Conservation (phyloP, 2,888 invertebrate genomes). For the Zaprionus bogoriensis region DNA sequence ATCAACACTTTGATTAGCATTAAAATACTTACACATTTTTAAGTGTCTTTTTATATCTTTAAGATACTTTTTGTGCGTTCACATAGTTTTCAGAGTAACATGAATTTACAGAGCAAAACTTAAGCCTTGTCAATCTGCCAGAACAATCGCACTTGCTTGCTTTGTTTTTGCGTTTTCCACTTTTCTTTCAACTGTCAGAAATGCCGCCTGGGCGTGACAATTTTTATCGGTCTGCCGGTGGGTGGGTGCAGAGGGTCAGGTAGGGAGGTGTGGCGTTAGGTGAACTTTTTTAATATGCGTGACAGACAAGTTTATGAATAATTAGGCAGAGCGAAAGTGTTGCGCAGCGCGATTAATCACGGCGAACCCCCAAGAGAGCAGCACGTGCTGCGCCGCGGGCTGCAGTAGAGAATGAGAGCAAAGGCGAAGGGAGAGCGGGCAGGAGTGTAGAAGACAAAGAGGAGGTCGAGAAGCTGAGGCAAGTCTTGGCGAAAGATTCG, state of each 20-base stretch:
- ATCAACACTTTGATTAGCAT: no score
- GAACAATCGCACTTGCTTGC: neutral
- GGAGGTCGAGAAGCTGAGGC: no score
- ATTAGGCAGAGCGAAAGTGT: constrained; percentile 56
- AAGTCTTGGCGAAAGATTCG: constrained; percentile 45
- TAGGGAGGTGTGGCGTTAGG: no score
- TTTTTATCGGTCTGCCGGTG: constrained; percentile 38
- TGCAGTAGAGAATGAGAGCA: no score
- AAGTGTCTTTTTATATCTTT: no score
- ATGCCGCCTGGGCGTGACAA: constrained; percentile 40
- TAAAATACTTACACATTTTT: no score
- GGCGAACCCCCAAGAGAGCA: constrained; percentile 19
- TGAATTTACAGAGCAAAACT: no score
- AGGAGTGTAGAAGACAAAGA: neutral
- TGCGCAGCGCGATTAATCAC: constrained; percentile 57
- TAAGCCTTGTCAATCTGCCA: neutral
- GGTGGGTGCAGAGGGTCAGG: no score
- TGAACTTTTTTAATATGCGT: constrained; percentile 68
- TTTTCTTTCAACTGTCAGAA: constrained; percentile 42
- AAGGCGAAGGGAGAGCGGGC: neutral
- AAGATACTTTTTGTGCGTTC: no score
- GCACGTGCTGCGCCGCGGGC: constrained; percentile 36
- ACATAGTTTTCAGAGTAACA: no score
- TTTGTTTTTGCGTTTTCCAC: neutral
- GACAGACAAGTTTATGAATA: constrained; percentile 71